Conservation (phyloP, 2,113 vertebrate genomes). For the Sitta europaea region DNA sequence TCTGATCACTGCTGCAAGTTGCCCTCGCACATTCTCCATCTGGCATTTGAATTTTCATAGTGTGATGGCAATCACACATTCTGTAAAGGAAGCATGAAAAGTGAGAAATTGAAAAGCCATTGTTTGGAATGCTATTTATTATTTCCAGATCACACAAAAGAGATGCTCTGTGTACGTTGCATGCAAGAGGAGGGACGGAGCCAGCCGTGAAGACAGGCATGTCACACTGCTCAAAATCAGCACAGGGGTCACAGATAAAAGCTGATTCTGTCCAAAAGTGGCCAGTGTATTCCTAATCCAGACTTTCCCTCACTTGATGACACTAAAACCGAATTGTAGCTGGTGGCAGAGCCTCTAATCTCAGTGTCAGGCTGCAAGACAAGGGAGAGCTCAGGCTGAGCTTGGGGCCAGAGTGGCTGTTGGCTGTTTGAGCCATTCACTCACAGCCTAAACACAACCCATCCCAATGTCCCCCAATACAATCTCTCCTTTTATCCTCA, state of each 20-base stretch:
- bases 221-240: not conserved
- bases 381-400: not conserved
- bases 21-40: not conserved
- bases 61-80: not conserved
- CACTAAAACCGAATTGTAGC: not conserved
- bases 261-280: not conserved
- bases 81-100: not conserved
- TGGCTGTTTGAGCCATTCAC: not conserved
- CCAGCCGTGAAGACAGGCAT: not conserved
- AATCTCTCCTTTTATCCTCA: not conserved
- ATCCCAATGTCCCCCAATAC: not conserved
- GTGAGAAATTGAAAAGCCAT: not conserved
- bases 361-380: not conserved
- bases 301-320: not conserved
- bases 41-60: not conserved
- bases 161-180: not conserved
- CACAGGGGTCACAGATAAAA: not conserved
- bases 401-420: not conserved
- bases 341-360: not conserved
- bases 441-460: not conserved
- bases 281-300: not conserved
- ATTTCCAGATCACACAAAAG: not conserved
- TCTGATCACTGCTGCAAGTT: not conserved
- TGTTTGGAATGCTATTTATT: constrained; percentile 6
- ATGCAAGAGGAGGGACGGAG: not conserved